Base-by-base conservation (phyloP, 2,888 invertebrate genomes). In the Metallyticus violacea region DNA sequence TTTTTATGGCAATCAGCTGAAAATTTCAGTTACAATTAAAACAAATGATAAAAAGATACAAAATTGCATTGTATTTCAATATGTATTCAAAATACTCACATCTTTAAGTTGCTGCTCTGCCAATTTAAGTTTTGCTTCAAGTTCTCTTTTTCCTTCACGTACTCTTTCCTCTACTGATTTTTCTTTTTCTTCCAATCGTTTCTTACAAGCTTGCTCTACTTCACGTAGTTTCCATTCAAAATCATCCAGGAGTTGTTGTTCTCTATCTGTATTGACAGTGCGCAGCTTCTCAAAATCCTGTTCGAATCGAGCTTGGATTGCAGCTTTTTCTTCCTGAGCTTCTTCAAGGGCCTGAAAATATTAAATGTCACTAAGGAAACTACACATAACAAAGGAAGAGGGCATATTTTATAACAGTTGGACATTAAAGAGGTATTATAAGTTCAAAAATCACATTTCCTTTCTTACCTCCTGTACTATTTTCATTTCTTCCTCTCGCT, bases 141-240 rank as follows among this genome's bases (percentile, higher is more conserved):
- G 87, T 82, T 89, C 89, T 77, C 87, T 88, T 83, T 91, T 90
- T 82, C 86, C 90, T 89, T 87, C 89, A 88, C 88, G 89, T 87
- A 88, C 89, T 88, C 30, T 88, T 82, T 82, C 89, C 86, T 86
- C 89, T 88, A 6, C 87, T 88, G 79, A 89, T 89, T 88, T 89
- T 25, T 88, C 89, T 84, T 89, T 89, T 40, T 95, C 95, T 88
- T 93, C 93, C 28, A 94, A 88, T 89, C 93, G 93, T 88, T 93
- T 93, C 89, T 96, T 94, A 86, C 96, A 95, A 7, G 93, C 92
- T 89, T 94, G 94, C 92, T 96, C 96, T 89, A 96, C 94, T 91
- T 96, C 96, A 77, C 97, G 91, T 91, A 96, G 93, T 92, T 97
- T 96, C 96, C 96, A 97, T 92, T 97, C 97, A 91, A 96, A 97